Conservation (phyloP, 2,888 invertebrate genomes). For the Standfussiana lucernea region DNA sequence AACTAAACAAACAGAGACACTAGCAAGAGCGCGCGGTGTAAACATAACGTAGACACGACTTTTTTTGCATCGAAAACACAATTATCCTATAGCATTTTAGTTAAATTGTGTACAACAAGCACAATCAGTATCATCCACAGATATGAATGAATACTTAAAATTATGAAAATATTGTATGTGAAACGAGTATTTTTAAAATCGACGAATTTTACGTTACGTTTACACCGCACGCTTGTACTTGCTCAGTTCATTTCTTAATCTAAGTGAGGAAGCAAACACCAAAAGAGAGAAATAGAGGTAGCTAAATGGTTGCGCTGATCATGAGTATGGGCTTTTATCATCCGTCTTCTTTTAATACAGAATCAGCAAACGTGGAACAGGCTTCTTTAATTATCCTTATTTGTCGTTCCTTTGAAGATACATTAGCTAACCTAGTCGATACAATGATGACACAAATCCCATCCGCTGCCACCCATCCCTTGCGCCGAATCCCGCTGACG, state of each 20-base stretch:
- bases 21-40: no score
- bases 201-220: no score
- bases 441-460: not conserved
- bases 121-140: no score
- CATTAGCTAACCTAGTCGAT: not conserved
- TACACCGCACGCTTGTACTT: no score
- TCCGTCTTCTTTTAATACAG: not conserved
- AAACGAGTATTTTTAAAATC: no score
- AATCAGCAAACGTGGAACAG: not conserved
- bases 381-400: not conserved
- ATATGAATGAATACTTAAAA: no score
- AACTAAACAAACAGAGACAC: not conserved
- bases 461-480: conserved; percentile 43
- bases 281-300: not conserved
- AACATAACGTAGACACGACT: no score
- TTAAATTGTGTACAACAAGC: no score
- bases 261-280: not conserved
- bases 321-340: not conserved
- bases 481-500: conserved; percentile 62
- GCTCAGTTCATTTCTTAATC: not conserved
- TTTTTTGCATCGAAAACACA: no score
- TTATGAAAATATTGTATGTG: no score
- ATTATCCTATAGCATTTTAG: no score
- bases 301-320: not conserved
- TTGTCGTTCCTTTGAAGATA: not conserved